Conservation (phyloP, 2,888 invertebrate species). For the Galerucella calmariensis region DNA sequence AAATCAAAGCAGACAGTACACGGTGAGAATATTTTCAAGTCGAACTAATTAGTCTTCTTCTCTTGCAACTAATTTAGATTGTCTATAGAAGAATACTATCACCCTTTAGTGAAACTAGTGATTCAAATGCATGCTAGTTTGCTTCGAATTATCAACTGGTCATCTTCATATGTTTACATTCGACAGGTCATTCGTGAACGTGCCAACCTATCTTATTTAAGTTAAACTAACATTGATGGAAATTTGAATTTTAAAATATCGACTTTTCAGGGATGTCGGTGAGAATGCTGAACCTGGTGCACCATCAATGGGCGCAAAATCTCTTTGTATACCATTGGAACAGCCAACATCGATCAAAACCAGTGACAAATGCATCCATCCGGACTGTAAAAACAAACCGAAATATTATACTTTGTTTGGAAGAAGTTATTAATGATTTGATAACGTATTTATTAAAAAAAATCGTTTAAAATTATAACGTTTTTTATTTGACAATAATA, state of each 20-base stretch:
- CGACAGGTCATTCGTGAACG: too few species aligned
- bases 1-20: slow-evolving; percentile 94
- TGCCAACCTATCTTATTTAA: too few species aligned
- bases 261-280: slow-evolving; percentile 71
- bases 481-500: slow-evolving; percentile 26
- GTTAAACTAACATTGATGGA: too few species aligned
- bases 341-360: slow-evolving; percentile 77
- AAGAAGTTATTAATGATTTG: slow-evolving; percentile 81
- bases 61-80: too few species aligned
- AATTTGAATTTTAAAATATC: slow-evolving; percentile 12
- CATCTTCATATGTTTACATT: too few species aligned
- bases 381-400: slow-evolving; percentile 82
- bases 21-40: slow-evolving; percentile 68
- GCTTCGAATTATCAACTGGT: too few species aligned
- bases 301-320: slow-evolving; percentile 98
- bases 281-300: slow-evolving; percentile 79
- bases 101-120: too few species aligned
- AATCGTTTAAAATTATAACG: slow-evolving; percentile 12
- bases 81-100: too few species aligned
- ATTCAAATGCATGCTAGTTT: too few species aligned
- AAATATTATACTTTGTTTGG: slow-evolving; percentile 93
- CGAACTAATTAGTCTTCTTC: too few species aligned
- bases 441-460: slow-evolving; percentile 18
- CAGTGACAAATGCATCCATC: slow-evolving; percentile 86
- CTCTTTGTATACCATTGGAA: slow-evolving; percentile 96